Evolutionary conservation across 2,888 invertebrate species (phyloP).

Genomic region (Hypercompe scribonia): DNA sequence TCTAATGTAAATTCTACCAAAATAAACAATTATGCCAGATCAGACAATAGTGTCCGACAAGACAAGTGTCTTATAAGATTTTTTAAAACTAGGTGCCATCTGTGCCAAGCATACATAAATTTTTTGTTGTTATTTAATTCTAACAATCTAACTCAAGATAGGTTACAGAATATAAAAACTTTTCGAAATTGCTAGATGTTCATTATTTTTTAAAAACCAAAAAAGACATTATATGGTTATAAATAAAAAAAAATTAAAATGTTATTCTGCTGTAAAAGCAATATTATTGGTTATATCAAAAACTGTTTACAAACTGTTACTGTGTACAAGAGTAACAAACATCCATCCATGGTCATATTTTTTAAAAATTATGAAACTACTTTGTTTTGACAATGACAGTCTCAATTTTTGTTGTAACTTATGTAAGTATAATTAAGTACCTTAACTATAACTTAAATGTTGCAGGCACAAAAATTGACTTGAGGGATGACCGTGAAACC

Average conservation of each 20-base stretch:
- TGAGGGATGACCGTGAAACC: constrained; percentile 99
- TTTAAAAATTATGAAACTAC: too few species aligned
- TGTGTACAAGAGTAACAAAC: not conserved
- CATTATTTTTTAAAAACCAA: not conserved
- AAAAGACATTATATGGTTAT: not conserved
- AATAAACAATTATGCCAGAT: too few species aligned
- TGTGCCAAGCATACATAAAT: not conserved
- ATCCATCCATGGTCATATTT: too few species aligned
- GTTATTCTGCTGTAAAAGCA: not conserved
- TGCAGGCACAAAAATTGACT: constrained; percentile 98
- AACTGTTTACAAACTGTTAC: not conserved
- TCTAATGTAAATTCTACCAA: too few species aligned
- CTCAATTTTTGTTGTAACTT: too few species aligned
- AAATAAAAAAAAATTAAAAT: too few species aligned
- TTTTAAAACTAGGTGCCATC: not conserved
- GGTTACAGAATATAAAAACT: not conserved
- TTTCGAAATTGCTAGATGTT: not conserved
- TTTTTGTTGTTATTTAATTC: not conserved
- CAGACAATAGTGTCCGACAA: not conserved
- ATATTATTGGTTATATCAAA: not conserved
- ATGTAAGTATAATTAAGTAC: not conserved
- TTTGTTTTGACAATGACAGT: too few species aligned
- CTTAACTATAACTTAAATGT: not conserved
- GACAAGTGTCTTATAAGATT: not conserved
- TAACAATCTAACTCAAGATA: not conserved